Base-by-base conservation (phyloP, 2,888 invertebrate genomes). In the Lithophane semibrunnea region DNA sequence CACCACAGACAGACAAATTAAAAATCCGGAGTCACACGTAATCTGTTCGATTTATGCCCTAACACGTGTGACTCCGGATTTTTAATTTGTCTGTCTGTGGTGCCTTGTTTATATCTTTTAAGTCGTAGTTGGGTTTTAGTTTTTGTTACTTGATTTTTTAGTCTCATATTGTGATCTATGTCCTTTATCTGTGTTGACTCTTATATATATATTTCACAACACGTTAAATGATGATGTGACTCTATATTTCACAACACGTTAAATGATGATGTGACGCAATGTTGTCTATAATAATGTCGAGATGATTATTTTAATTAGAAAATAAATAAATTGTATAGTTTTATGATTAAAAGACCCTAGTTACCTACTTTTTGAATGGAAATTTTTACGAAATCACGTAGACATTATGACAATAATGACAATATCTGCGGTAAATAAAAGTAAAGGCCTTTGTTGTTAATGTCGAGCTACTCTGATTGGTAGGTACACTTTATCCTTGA, bases 291-390 rank as follows among this genome's bases (percentile, higher is more conserved):
- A 69, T 66, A 56, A 29, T 77, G 29, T 37, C 24, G 58, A 70
- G 63, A 64, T 77, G 24, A 68, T 70, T 56, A 66, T 44, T 76
- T 80, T 64, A 80, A 52, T 21, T 13, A 52, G 9, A 80, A 37
- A 75, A 75, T 80, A 52, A 64, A 79, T 80, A 58, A 68, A 13
- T 56, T 44, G 54, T 79, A 21, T n/a, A 72, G 52, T 65, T 73
- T 73, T 79, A 79, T 24, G 80, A 54, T 73, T 24, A n/a, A 44
- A 37, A n/a, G 1, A 37, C 52, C 24, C 44, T 18, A 66, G 37
- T 73, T 13, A 66, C 52, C 64, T 58, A 72, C 44, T 44, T 52
- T 47, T 29, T 24, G n/a, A n/a, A 29, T 73, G 54, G 66, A 67
- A 54, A 16, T 66, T 78, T 78, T 71, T 16, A 52, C 2, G 44